Percentiles rank a stretch among this genome's conserved stretches.
Evolutionary conservation across 64 coral and sea anemone species (phyloP).

Genomic region (Hydrozoanthus tunicans): DNA sequence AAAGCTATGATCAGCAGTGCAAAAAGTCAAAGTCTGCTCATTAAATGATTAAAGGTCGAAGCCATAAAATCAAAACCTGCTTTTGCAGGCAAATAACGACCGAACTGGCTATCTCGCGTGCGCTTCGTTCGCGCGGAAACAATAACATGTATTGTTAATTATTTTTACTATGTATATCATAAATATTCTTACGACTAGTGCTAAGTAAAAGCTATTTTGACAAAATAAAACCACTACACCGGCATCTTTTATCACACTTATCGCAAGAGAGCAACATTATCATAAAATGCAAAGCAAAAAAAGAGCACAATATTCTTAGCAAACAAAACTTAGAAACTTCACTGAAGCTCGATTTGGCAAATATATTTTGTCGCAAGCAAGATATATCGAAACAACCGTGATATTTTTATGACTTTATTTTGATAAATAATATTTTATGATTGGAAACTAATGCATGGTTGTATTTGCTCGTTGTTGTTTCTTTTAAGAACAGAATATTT

Average conservation of each 20-base stretch:
- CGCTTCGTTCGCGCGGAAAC: not conserved
- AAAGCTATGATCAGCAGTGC: not conserved
- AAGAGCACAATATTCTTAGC: not conserved
- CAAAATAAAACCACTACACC: too few relatives aligned
- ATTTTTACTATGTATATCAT: too few relatives aligned
- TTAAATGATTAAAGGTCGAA: conserved; percentile 19
- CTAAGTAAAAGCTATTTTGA: too few relatives aligned
- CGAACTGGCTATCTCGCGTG: not conserved
- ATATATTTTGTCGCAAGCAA: not conserved
- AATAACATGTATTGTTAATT: not conserved
- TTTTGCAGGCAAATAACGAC: not conserved
- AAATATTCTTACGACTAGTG: too few relatives aligned
- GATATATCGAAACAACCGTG: not conserved
- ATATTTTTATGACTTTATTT: not conserved
- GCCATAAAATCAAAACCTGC: not conserved
- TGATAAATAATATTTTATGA: not conserved
- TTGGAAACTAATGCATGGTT: not conserved
- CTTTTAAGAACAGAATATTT: not conserved
- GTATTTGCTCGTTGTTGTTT: not conserved
- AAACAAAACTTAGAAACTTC: not conserved
- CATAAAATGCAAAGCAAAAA: too few relatives aligned
- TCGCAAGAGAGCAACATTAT: too few relatives aligned
- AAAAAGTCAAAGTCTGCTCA: not conserved
- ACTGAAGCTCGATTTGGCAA: not conserved
- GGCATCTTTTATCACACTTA: too few relatives aligned